phyloP scores from a whole-genome alignment of 2,797 vertebrate species.

The Hypotaenidia philippensis region DNA sequence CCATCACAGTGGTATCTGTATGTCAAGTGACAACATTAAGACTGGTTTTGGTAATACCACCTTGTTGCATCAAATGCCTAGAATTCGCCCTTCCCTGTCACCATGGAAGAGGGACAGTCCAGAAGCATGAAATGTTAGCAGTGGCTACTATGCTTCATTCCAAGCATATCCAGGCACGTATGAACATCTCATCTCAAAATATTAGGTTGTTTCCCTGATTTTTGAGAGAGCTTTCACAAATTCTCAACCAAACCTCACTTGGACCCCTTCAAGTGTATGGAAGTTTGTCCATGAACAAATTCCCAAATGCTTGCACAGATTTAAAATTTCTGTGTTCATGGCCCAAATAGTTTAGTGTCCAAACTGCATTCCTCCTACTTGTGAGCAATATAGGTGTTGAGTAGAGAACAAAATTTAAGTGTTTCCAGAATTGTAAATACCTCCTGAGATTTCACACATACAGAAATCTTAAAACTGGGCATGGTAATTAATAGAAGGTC shows the following conservation, averaged over 20 bases:
- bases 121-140: not conserved
- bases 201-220: not conserved
- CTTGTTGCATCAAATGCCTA: not conserved
- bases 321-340: not conserved
- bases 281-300: not conserved
- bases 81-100: not conserved
- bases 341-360: not conserved
- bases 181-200: not conserved
- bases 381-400: not conserved
- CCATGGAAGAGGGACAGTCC: not conserved
- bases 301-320: not conserved
- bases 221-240: not conserved
- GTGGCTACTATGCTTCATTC: not conserved
- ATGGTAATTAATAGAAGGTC: not conserved
- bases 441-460: not conserved
- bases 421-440: not conserved
- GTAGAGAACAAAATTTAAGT: not conserved
- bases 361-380: accelerated
- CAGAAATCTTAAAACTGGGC: not conserved
- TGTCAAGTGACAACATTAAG: not conserved
- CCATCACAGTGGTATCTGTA: not conserved
- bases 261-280: not conserved
- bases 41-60: not conserved
- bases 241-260: not conserved
- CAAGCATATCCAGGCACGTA: not conserved